phyloP scores from a whole-genome alignment of 2,113 vertebrate genomes.

The Melanocharis versteri region DNA sequence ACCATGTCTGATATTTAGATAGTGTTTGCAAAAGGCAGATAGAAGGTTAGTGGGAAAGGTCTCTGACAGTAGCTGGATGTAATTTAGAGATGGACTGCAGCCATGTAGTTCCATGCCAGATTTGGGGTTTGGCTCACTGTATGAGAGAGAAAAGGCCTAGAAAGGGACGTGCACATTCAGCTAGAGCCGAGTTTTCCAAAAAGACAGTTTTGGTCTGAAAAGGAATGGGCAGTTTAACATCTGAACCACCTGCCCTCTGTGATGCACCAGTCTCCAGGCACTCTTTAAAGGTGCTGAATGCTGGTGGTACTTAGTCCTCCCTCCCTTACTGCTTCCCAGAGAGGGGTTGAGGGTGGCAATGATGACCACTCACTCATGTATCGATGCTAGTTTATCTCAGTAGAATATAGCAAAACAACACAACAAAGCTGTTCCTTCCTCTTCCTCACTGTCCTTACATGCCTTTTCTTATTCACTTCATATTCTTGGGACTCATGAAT shows the following conservation, averaged over 20 bases:
- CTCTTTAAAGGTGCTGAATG: background rate
- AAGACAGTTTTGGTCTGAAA: background rate
- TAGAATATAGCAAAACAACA: background rate
- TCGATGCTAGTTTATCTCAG: background rate
- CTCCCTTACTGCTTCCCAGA: background rate
- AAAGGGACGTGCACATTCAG: background rate
- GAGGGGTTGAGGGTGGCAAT: background rate
- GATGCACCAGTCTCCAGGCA: background rate
- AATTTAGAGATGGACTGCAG: slow-evolving; percentile 2
- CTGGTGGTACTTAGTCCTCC: background rate
- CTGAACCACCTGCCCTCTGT: background rate
- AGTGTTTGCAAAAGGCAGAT: background rate
- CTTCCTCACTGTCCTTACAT: background rate
- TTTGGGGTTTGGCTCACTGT: background rate
- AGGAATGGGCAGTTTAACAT: background rate
- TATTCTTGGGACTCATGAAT: background rate
- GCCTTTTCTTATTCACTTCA: background rate
- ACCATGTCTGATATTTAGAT: background rate
- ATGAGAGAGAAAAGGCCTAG: background rate
- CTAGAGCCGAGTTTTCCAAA: background rate
- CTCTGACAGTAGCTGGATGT: background rate
- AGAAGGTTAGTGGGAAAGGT: background rate
- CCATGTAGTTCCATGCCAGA: background rate
- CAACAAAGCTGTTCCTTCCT: background rate
- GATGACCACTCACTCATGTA: background rate